Base-by-base conservation (phyloP, 2,113 vertebrate species). In the Smithornis capensis region DNA sequence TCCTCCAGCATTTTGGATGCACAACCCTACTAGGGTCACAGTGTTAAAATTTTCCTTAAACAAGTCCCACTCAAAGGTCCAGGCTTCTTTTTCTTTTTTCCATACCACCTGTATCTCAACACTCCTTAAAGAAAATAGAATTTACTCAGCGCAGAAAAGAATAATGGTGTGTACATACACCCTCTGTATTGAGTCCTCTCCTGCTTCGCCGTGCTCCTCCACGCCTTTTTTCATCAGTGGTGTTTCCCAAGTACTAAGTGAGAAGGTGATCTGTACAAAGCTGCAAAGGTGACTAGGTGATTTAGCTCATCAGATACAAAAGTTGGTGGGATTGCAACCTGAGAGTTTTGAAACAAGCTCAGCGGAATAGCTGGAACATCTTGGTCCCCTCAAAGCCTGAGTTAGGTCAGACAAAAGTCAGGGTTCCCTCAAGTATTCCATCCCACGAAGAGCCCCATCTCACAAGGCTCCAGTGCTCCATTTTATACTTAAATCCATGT, bases 31-130 rank as follows among this genome's bases (percentile, higher is more conserved):
- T 15, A 76, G n/a, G 78, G 84, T 89, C 87, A 94, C n/a, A 87
- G 69, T 50, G 29, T 47, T 94, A 89, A 87, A 91, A 75, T 52
- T 93, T 96, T 94, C 92, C 82, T 91, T 82, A 91, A 96, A 84
- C 69, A 89, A 89, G 67, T 40, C 35, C 65, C 80, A 76, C 52
- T 64, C 4, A 3, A 84, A 91, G 53, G 44, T 75, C 49, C 31
- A 83, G 27, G 31, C 11, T 31, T 89, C 56, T 76, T 82, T 83
- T 85, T 75, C 40, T n/a, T 53, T 62, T 75, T 56, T 60, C 53
- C 19, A 37, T n/a, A 76, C 19, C 49, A 89, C 90, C 92, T 91
- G 65, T 24, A 79, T 49, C 49, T 29, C 65, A 84, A 47, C 6
- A 35, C 2, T 90, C 23, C 33, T 55, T 45, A 67, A 90, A 44